Base-by-base conservation (phyloP, 2,113 vertebrate genomes). In the Albula glossodonta region DNA sequence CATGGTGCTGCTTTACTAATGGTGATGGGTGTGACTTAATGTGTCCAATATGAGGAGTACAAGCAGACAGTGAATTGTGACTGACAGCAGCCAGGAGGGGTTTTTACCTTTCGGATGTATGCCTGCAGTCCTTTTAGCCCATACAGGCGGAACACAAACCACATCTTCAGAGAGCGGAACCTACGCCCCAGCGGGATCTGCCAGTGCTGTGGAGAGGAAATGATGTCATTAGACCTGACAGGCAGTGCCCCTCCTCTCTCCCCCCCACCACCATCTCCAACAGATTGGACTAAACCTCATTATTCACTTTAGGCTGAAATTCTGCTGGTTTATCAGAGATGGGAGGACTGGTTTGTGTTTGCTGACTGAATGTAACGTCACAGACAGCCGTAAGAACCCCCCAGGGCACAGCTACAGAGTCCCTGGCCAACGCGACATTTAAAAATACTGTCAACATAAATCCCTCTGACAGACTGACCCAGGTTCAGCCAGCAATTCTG, bases 121-220 rank as follows among this genome's bases (percentile, higher is more conserved):
- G 94, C 95, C 92, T 99, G 98, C 89, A 99, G 94, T 9, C 97
- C 97, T 8, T 86, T 93, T 82, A 98, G 92, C 0, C 98, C 98
- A 0, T 97, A 99, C 92, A 97, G 90, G 84, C 98, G 95, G 87
- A 99, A 97, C 41, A 99, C 98, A 84, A 99, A 99, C 98, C 98
- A 99, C 92, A 99, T 88, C 93, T 99, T 99, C 87, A 99, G 91
- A 2, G 98, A 97, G 66, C 98, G 97, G 90, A 99, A 99, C 88
- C 98, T 93, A 86, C 98, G 96, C 8, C 98, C 98, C 86, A 99
- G 91, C 0, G 98, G 98, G 85, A 99, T 96, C 91, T 98, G 97
- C 98, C 98, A 99, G 87, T 99, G 98, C 98, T 99, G 90, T 22
- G 87, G 84, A 66, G 77, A 49, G 78, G 48, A 74, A 74, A 74